Percentiles rank a stretch among this genome's conserved stretches.
Conservation (phyloP, 2,888 invertebrate species). For the Byasa hedistus region DNA sequence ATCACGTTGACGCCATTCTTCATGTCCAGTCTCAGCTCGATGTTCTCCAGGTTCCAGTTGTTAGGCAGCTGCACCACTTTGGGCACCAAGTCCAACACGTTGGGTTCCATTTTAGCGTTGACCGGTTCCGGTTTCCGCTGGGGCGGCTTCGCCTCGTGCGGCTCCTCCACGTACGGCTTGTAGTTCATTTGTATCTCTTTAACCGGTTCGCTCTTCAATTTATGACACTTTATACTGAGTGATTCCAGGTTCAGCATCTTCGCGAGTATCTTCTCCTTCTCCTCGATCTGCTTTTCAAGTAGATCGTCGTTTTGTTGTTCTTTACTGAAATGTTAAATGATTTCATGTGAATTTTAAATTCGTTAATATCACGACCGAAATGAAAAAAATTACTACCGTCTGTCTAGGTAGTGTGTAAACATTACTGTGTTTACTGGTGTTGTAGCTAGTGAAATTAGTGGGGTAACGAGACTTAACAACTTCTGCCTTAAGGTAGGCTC, state of each 20-base stretch:
- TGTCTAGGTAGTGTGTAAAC: no score
- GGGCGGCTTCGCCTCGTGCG: neutral
- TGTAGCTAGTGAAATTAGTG: no score
- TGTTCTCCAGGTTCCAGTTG: constrained; percentile 80
- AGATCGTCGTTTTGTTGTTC: constrained; percentile 81
- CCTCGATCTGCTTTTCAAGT: constrained; percentile 85
- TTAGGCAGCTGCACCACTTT: constrained; percentile 78
- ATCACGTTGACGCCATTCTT: constrained; percentile 51
- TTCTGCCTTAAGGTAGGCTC: no score
- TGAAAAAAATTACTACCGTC: no score
- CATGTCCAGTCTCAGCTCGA: constrained; percentile 62
- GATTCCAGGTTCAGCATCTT: constrained; percentile 83
- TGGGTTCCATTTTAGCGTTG: constrained; percentile 34
- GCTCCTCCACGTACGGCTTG: constrained; percentile 19
- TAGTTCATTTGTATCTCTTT: constrained; percentile 1
- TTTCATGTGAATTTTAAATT: no score
- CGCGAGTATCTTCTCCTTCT: constrained; percentile 86
- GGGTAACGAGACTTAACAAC: no score
- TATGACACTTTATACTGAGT: constrained; percentile 52
- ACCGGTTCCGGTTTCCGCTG: constrained; percentile 22
- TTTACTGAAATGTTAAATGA: constrained; percentile 51
- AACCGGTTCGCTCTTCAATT: constrained; percentile 23
- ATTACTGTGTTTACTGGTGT: no score
- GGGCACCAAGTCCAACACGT: constrained; percentile 59
- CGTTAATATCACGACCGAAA: no score